phyloP scores from a whole-genome alignment of 2,113 vertebrate genomes.

The Ictalurus punctatus region DNA sequence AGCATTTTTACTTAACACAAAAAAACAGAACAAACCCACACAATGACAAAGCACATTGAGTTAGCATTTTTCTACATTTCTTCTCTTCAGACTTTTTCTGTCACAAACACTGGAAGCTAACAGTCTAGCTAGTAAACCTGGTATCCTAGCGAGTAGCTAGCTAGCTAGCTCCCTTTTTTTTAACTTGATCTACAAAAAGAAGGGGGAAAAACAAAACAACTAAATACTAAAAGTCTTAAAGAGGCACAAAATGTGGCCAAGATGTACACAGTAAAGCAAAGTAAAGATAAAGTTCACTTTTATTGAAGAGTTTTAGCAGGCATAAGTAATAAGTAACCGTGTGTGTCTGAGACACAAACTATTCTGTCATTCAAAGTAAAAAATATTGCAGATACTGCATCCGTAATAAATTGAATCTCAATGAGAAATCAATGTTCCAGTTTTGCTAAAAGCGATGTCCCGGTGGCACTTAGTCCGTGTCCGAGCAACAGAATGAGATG shows the following conservation, averaged over 20 bases:
- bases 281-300: background rate
- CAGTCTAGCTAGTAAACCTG: background rate
- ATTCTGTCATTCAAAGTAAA: background rate
- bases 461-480: background rate
- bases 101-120: background rate
- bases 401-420: slow-evolving; percentile 15
- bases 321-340: no score
- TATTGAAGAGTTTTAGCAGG: background rate
- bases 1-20: background rate
- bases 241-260: background rate
- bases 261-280: background rate
- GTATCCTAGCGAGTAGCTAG: background rate
- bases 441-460: background rate
- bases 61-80: background rate
- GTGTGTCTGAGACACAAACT: background rate
- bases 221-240: background rate
- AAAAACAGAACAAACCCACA: background rate
- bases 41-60: background rate
- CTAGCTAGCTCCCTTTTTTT: background rate
- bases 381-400: background rate
- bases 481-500: slow-evolving; percentile 31
- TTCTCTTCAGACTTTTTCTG: background rate
- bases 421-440: slow-evolving; percentile 1
- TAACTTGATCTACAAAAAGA: background rate
- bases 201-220: background rate